Percentiles rank a stretch among this genome's conserved stretches.
These are phyloP conservation scores for Machimus atricapillus DNA, from an alignment of 2,888 invertebrate species.

Conservation along the genomic window DNA sequence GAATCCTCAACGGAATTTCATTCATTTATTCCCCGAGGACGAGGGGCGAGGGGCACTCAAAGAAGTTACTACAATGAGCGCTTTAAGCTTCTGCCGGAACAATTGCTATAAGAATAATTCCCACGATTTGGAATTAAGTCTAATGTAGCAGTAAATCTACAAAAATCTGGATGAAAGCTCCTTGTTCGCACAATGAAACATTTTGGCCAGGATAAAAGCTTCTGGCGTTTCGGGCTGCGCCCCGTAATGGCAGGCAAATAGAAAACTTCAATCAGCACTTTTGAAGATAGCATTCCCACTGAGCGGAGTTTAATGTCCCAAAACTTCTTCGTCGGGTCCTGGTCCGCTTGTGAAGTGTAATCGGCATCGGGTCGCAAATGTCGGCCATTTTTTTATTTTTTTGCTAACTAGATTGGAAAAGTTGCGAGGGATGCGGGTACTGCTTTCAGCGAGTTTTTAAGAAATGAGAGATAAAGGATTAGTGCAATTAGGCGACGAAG, in stretches of 20 bases:
- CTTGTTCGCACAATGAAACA: background rate
- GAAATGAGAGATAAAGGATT: conserved; percentile 9
- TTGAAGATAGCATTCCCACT: background rate
- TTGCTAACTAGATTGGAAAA: background rate
- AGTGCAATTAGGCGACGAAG: conserved; percentile 6
- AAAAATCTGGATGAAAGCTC: background rate
- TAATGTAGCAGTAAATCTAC: background rate
- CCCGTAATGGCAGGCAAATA: background rate
- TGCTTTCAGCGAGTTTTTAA: background rate
- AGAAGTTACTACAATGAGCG: background rate
- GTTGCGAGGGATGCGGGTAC: background rate
- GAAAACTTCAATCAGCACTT: conserved; percentile 27
- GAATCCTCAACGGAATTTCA: background rate
- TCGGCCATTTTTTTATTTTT: background rate
- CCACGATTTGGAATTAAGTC: background rate
- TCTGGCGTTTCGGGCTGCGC: background rate
- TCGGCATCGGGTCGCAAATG: background rate
- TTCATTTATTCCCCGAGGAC: background rate
- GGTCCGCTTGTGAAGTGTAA: background rate
- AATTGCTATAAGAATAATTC: background rate
- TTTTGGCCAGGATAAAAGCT: background rate
- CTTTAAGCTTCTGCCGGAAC: background rate
- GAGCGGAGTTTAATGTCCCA: conserved; percentile 3
- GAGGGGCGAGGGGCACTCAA: background rate
- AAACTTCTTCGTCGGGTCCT: background rate